Evolutionary conservation across 2,888 invertebrate genomes (phyloP), one percentile per base, ranked within the genome.

Genomic region (Sesia apiformis): DNA sequence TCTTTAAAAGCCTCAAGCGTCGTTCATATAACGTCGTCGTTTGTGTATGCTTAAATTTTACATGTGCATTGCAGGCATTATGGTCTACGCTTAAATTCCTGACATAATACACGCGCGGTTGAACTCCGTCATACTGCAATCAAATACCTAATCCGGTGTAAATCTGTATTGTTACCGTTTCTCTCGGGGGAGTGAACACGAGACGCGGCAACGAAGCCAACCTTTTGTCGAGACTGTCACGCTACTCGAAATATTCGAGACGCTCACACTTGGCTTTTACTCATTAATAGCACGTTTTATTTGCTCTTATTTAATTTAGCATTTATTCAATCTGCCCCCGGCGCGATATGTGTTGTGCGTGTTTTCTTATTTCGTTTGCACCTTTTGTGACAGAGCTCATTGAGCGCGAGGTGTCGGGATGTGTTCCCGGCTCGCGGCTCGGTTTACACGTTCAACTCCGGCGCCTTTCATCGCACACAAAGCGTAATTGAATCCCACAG

Each of bases 401-500:
- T 88, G 87, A 86, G 81, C 64, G 68, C 74, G 86, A 89, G 88
- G 88, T 89, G 89, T 89, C 81, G 87, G 87, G 89, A 89, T 88
- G 87, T 87, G 77, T 85, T 79, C 78, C 67, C 73, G 78, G 72
- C 78, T 78, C 74, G 74, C 77, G 76, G 81, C 84, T 88, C 86
- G 72, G 83, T 78, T 88, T 88, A 88, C 89, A 78, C 79, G 81
- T 74, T 74, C 77, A 73, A 74, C 84, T 81, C 80, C 78, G 79
- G 79, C 84, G 81, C 83, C 83, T 89, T 89, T 89, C 88, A 88
- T 81, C 84, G 81, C 68, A 72, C 77, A 88, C 88, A 89, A 89
- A 88, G 84, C 84, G 89, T 88, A 89, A 89, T 89, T 88, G 88
- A 89, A 89, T 89, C 87, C 86, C 82, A 81, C 86, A 84, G 84